Evolutionary conservation across 1,140 invertebrate species (phyloP), one percentile per base, ranked within the genome.

Genomic region (Condylostylus longicornis): DNA sequence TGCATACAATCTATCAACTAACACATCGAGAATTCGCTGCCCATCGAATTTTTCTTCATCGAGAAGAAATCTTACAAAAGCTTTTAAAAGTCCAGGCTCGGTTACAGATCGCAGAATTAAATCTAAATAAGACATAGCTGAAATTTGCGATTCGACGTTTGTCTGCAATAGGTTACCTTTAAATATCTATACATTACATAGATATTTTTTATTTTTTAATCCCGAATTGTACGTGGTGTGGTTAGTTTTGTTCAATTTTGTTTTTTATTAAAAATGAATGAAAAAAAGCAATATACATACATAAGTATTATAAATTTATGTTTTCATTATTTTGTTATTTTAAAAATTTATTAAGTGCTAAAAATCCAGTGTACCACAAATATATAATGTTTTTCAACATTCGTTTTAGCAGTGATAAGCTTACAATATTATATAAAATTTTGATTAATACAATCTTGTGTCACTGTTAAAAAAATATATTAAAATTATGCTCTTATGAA

Each of bases 101-200:
- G 83, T 84, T 9, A 91, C 78, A 32, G 82, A 84, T 36, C 90
- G 72, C 35, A 95, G 53, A 49, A 87, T 81, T 36, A 95, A 63
- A 60, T 95, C 89, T 36, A 94, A 72, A 61, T 96, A 95, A 5
- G 84, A 83, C 45, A 85, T 91, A 1, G 89, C 83, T 21, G 88
- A 78, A 20, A 90, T 78, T 53, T 93, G 77, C 59, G 95, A 90
- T 35, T 82, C 77, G 42, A 81, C 67, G 41, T 81, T 79, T 56
- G 67, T 79, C 77, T 82, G 69, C 61, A 72, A 72, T 58, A 63
- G 56, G 60, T 58, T 64, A 45, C 57, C 57, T 53, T 61, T 61
- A 49, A 60, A 53, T 54, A 52, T 60, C 58, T 61, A 54, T 44
- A 52, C 46, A 44, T 46, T 46, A 42, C 40, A 53, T 48, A 54